A percentile compares a stretch with the other conserved stretches of the same genome.
Evolutionary conservation across 2,113 vertebrate genomes (phyloP).

Genomic region (Macroglossus sobrinus): DNA sequence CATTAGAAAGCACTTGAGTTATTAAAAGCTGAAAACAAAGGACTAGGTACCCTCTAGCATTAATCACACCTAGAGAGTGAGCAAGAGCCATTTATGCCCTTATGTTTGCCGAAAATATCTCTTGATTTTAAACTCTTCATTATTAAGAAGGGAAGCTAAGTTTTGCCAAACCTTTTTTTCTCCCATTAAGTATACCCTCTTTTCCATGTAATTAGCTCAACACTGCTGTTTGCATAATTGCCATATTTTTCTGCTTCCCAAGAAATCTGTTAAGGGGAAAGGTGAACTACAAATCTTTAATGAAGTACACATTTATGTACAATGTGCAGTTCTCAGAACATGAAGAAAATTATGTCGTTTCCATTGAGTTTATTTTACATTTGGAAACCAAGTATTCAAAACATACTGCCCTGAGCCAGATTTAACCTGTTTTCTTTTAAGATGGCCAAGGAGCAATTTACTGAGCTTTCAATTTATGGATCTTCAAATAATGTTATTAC

Average conservation of each 20-base stretch:
- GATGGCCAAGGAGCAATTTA: not conserved
- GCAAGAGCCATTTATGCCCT: conserved; percentile 36
- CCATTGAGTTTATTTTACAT: conserved; percentile 56
- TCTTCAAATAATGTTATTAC: conserved; percentile 18
- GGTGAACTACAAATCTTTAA: conserved; percentile 67
- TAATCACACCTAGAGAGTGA: conserved; percentile 54
- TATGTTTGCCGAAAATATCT: conserved; percentile 61
- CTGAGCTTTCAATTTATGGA: not conserved
- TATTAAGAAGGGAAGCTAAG: conserved; percentile 63
- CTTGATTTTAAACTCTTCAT: conserved; percentile 45
- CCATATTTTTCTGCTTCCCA: conserved; percentile 71
- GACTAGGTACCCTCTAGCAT: not conserved
- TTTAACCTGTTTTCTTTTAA: conserved; percentile 46
- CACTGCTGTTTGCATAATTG: conserved; percentile 72
- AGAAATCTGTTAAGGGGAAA: conserved; percentile 69
- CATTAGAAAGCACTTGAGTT: conserved; percentile 61
- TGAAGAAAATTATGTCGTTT: conserved; percentile 58
- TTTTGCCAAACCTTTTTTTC: conserved; percentile 35
- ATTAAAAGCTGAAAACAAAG: conserved; percentile 65
- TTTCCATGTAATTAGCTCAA: conserved; percentile 64
- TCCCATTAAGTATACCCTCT: conserved; percentile 52
- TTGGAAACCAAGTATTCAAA: conserved; percentile 47
- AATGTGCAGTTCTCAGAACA: conserved; percentile 65
- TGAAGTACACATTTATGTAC: conserved; percentile 52
- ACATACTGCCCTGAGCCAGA: not conserved